Conservation (phyloP, 2,797 vertebrate species). For the Bradypus variegatus region DNA sequence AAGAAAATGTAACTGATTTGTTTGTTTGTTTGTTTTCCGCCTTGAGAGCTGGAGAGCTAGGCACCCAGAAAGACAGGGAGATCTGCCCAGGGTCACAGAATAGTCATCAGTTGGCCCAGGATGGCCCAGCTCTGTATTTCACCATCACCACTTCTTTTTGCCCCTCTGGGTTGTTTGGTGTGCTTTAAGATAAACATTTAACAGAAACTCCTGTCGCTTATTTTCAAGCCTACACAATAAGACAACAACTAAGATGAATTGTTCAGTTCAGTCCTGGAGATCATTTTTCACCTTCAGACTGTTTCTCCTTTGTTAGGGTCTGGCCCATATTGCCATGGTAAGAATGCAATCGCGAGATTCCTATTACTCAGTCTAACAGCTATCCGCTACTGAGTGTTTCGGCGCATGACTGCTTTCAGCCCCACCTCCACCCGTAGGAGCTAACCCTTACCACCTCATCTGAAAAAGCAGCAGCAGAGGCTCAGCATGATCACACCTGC, state of each 20-base stretch:
- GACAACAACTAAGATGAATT: background rate
- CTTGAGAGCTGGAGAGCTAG: background rate
- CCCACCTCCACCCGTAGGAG: background rate
- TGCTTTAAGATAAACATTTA: background rate
- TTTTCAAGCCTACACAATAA: conserved; percentile 8
- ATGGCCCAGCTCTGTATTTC: background rate
- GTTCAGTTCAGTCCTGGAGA: background rate
- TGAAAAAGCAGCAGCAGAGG: background rate
- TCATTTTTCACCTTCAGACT: background rate
- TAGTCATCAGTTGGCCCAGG: no score
- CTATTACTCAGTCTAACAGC: background rate
- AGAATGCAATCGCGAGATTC: background rate
- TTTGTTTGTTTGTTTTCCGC: background rate
- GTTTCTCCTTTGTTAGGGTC: background rate
- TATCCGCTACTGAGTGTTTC: background rate
- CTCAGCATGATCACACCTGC: background rate
- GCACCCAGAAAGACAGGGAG: background rate
- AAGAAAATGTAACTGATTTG: background rate
- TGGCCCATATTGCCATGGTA: background rate
- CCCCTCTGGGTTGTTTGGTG: background rate
- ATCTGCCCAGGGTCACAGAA: background rate
- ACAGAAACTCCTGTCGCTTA: background rate
- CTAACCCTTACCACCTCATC: background rate
- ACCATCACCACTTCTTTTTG: background rate
- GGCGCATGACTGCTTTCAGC: background rate